Evolutionary conservation across 2,888 invertebrate genomes (phyloP).

Genomic region (Meta bourneti): DNA sequence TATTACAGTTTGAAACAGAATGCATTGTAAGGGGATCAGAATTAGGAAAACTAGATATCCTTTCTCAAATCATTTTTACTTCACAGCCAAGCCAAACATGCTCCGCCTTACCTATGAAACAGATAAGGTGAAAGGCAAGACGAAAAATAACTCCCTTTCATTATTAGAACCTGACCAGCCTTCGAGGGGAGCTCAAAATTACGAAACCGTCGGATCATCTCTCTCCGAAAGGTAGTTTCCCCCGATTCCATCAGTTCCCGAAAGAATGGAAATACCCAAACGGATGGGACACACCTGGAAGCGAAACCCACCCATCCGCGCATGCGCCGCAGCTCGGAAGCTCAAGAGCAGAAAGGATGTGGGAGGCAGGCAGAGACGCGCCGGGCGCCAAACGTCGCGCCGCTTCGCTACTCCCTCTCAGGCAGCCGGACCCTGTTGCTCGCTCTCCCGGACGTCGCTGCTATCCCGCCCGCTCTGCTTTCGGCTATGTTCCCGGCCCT

Average conservation of each 20-base stretch:
- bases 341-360: conserved; percentile 38
- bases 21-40: too few species aligned
- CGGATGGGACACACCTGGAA: conserved; percentile 58
- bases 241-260: not conserved
- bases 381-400: conserved; percentile 40
- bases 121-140: too few species aligned
- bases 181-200: too few species aligned
- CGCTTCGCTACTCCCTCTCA: conserved; percentile 12
- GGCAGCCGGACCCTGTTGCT: conserved; percentile 45
- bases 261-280: not conserved
- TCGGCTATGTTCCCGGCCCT: not conserved
- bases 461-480: not conserved
- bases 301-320: conserved; percentile 27
- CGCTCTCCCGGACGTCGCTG: conserved; percentile 9
- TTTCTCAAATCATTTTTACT: too few species aligned
- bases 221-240: not conserved
- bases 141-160: too few species aligned
- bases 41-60: too few species aligned
- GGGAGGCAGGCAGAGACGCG: conserved; percentile 31
- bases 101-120: too few species aligned
- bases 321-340: conserved; percentile 39
- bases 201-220: too few species aligned
- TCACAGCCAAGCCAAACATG: too few species aligned
- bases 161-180: too few species aligned
- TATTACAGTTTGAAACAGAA: too few species aligned